These are phyloP conservation scores for Scomber japonicus DNA, from an alignment of 2,113 vertebrate species.

Conservation along the genomic window DNA sequence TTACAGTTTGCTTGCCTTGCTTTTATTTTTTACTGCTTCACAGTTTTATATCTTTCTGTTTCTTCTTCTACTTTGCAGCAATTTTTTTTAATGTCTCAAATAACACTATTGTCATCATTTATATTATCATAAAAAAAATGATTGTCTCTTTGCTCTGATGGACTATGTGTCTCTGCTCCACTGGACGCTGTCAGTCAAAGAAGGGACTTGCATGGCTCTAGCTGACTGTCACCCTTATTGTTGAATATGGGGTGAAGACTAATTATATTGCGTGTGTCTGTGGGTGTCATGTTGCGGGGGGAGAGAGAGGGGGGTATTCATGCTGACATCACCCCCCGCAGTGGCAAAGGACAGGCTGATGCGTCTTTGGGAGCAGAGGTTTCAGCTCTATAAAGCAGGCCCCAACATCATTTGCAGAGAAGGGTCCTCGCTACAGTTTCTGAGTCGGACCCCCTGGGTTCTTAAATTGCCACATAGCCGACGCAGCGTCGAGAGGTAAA, in stretches of 20 bases:
- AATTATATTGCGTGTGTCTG: conserved; percentile 54
- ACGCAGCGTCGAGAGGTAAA: conserved; percentile 67
- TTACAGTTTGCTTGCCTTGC: background rate
- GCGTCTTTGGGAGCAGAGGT: conserved; percentile 16
- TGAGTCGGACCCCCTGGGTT: conserved; percentile 56
- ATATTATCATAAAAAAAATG: background rate
- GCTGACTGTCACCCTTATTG: conserved; percentile 36
- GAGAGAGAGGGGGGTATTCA: background rate
- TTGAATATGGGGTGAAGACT: conserved; percentile 56
- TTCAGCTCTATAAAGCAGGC: conserved; percentile 39
- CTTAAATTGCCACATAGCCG: conserved; percentile 72
- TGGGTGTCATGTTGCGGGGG: conserved; percentile 41
- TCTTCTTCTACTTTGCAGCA: background rate
- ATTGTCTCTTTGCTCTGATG: background rate
- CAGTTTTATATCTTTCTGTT: background rate
- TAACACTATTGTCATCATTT: background rate
- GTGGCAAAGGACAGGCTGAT: conserved; percentile 51
- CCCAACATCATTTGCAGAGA: conserved; percentile 38
- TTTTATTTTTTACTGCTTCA: background rate
- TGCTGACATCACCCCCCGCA: conserved; percentile 51
- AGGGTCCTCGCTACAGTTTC: conserved; percentile 41
- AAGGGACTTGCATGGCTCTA: background rate
- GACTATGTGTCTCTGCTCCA: conserved; percentile 9
- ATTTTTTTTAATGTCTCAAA: background rate
- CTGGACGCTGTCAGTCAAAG: conserved; percentile 25